phyloP scores from a whole-genome alignment of 1,140 invertebrate species.

The Marisa cornuarietis region DNA sequence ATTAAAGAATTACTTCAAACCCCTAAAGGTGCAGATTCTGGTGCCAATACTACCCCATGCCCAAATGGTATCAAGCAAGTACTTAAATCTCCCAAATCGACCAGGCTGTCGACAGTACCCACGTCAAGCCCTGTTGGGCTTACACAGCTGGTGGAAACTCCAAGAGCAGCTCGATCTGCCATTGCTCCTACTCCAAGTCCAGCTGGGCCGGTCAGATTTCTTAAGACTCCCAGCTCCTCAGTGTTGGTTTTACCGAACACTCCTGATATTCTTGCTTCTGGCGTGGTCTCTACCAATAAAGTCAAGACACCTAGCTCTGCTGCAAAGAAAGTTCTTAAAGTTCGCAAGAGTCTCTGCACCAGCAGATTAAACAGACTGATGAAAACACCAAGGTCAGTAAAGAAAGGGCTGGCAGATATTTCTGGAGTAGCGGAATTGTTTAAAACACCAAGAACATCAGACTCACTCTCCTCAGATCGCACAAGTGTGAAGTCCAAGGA shows the following conservation, averaged over 20 bases:
- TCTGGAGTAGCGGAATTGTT: constrained; percentile 29
- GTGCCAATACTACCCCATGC: background rate
- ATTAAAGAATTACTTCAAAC: no score
- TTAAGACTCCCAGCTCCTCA: no score
- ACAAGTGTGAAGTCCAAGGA: constrained; percentile 20
- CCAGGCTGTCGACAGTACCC: background rate
- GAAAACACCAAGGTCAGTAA: constrained; percentile 34
- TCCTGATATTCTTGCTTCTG: no score
- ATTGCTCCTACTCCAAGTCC: no score
- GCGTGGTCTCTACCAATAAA: background rate
- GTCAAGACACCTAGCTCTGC: background rate
- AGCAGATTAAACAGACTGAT: constrained; percentile 30
- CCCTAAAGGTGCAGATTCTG: no score
- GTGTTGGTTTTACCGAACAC: no score
- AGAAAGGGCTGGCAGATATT: constrained; percentile 21
- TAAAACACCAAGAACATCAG: constrained; percentile 26
- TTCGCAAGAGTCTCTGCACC: constrained; percentile 24
- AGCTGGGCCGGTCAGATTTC: no score
- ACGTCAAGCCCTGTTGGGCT: constrained; percentile 8
- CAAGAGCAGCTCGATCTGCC: background rate
- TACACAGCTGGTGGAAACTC: background rate
- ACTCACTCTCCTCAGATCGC: constrained; percentile 2
- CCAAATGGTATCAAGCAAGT: background rate
- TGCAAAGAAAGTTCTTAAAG: constrained; percentile 27
- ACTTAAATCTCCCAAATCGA: background rate